Percentiles rank a stretch among this genome's conserved stretches.
Conservation (phyloP, 2,888 invertebrate species). For the Crematogaster levior region DNA sequence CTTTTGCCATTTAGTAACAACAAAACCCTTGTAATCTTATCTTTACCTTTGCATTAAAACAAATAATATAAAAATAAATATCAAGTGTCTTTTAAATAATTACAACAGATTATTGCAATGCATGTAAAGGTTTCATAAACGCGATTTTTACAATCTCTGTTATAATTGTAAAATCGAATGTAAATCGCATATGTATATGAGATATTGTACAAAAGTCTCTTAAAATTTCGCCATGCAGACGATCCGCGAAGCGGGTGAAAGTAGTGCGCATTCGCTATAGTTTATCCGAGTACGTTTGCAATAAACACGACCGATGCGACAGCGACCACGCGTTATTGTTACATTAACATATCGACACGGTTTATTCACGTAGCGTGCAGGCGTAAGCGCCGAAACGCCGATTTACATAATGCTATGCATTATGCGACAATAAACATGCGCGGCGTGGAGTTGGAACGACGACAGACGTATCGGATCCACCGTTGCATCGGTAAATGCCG, state of each 20-base stretch:
- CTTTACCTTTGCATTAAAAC: background rate
- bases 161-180: background rate
- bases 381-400: conserved; percentile 67
- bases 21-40: background rate
- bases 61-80: background rate
- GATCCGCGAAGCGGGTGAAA: background rate
- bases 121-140: background rate
- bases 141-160: background rate
- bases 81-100: background rate
- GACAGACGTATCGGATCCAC: conserved; percentile 56
- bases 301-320: conserved; percentile 31
- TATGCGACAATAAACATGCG: conserved; percentile 76
- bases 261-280: background rate
- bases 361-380: conserved; percentile 69
- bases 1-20: conserved; percentile 16
- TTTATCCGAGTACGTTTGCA: background rate
- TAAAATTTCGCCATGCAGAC: background rate
- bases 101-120: background rate
- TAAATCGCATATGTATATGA: background rate
- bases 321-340: conserved; percentile 54
- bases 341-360: conserved; percentile 57
- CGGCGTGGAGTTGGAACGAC: conserved; percentile 57
- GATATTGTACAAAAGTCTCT: background rate
- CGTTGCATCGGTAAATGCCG: conserved; percentile 55
- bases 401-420: conserved; percentile 77